These are phyloP conservation scores for Euthynnus affinis DNA, from an alignment of 2,797 vertebrate species.

Conservation along the genomic window DNA sequence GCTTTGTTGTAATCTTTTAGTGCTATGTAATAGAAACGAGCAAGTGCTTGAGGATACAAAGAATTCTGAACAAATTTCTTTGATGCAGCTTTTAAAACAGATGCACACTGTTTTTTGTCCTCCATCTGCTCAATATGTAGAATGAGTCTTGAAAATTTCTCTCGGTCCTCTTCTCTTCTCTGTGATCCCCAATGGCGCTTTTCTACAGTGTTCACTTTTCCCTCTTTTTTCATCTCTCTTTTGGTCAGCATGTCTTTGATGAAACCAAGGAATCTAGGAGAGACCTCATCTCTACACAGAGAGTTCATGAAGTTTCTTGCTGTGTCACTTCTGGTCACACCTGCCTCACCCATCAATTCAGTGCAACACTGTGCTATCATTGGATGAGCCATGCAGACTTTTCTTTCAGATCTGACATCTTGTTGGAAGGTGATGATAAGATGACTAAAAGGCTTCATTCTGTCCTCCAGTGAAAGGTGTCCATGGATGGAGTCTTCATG, in stretches of 20 bases:
- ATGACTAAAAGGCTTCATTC: slow-evolving; percentile 4
- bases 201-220: too few species aligned
- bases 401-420: background rate
- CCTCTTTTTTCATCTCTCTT: background rate
- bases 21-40: slow-evolving; percentile 38
- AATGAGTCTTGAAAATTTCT: slow-evolving; percentile 44
- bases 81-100: slow-evolving; percentile 16
- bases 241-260: slow-evolving; percentile 58
- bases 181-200: accelerated
- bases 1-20: background rate
- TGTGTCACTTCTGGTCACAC: slow-evolving; percentile 44
- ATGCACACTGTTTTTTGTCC: accelerated
- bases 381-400: slow-evolving; percentile 38
- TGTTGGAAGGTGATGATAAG: slow-evolving; percentile 26
- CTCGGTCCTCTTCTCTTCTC: accelerated
- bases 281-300: background rate
- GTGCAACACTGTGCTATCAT: slow-evolving; percentile 32
- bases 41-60: slow-evolving; percentile 46
- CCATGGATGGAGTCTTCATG: accelerated
- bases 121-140: slow-evolving; percentile 10
- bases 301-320: background rate
- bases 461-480: slow-evolving; percentile 2
- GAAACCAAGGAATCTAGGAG: slow-evolving; percentile 18
- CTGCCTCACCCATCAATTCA: background rate
- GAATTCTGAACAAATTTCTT: accelerated